Evolutionary conservation across 37 sponge, comb jelly and placozoan species (phyloP), one percentile per base, ranked within the genome.

Genomic region (Mnemiopsis leidyi): DNA sequence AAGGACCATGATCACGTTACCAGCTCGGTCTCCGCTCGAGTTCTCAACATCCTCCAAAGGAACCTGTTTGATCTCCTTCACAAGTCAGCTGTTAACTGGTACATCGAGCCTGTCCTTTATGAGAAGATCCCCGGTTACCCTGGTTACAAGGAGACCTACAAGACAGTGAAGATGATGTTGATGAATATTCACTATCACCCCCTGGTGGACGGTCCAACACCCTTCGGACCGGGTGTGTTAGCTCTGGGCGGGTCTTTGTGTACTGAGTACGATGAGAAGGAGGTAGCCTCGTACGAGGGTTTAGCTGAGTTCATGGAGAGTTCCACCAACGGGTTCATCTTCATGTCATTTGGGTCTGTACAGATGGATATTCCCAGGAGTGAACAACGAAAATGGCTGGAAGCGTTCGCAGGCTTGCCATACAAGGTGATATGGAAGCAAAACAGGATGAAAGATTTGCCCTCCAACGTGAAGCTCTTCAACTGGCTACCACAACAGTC

Each of bases 361-460:
- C 79, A 77, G 79, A 77, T 77, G 79, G 79, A 77, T 32, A 77
- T 77, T 7, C 90, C 90, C 0, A n/a, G 0, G 26, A 37, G 24
- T 13, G 90, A 85, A 39, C 90, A 85, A 37, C 13, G 24, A 3
- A 77, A 77, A 32, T 85, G 90, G 90, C 40, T 85, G 40, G 40
- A 38, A n/a, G 90, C 36, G 0, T 85, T 85, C 48, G 24, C 39
- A 16, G 36, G 29, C 3, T 61, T 85, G 3, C 90, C 90, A 32
- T 85, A 85, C 90, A 85, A 40, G 39, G 90, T 85, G 7, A 37
- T 85, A 3, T 85, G 90, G 90, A 85, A 85, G 23, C 90, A 40
- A 37, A 85, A 85, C 40, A 38, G 3, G 29, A 37, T 85, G 3
- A 35, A 35, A 38, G 40, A 38, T 0, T 3, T 33, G 0, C 90